phyloP scores from a whole-genome alignment of 2,113 vertebrate species.

The Phyllopteryx taeniolatus region DNA sequence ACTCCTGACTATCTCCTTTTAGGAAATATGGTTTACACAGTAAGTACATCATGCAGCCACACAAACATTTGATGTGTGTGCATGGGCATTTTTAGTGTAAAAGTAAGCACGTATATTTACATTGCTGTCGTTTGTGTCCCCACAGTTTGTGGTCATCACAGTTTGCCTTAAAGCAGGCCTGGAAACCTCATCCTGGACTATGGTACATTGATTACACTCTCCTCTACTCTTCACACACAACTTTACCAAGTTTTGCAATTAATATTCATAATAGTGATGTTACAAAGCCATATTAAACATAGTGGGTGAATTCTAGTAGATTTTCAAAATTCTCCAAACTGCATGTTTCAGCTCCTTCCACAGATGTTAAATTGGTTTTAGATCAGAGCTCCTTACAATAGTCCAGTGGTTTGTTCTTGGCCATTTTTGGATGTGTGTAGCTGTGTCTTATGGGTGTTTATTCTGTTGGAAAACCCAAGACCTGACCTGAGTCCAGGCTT shows the following conservation, averaged over 20 bases:
- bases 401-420: neutral
- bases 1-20: slow-evolving; percentile 95
- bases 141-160: slow-evolving; percentile 97
- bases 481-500: too few species aligned
- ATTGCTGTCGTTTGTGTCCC: slow-evolving; percentile 46
- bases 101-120: neutral
- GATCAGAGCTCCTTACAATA: neutral
- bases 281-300: neutral
- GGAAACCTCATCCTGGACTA: slow-evolving; percentile 96
- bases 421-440: neutral
- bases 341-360: neutral
- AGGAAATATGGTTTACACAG: slow-evolving; percentile 98
- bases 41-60: slow-evolving; percentile 70
- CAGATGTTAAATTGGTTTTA: neutral
- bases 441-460: too few species aligned
- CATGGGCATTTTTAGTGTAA: neutral
- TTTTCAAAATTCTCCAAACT: neutral
- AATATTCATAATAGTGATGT: neutral
- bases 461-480: too few species aligned
- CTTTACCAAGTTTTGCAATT: neutral
- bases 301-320: neutral
- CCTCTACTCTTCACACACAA: neutral
- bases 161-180: slow-evolving; percentile 97
- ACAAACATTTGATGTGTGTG: neutral
- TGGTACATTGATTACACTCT: slow-evolving; percentile 71